phyloP scores from a whole-genome alignment of 2,888 invertebrate genomes.

The Torymus aiolomorphi region DNA sequence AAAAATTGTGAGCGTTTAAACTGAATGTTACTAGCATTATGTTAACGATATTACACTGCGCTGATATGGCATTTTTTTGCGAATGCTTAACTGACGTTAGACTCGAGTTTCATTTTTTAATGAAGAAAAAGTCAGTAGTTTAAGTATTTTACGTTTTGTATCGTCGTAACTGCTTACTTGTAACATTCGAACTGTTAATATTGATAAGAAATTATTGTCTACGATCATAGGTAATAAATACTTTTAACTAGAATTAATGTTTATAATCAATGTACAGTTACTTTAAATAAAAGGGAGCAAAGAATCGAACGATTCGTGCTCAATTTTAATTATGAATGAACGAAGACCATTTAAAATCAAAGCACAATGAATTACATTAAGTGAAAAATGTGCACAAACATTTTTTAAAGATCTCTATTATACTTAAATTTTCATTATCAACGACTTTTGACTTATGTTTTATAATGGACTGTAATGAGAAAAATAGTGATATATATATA shows the following conservation, averaged over 20 bases:
- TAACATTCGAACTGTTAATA: slow-evolving; percentile 40
- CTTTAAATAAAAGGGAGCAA: slow-evolving; percentile 22
- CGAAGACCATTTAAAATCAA: slow-evolving; percentile 9
- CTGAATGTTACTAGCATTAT: slow-evolving; percentile 16
- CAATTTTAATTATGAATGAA: slow-evolving; percentile 15
- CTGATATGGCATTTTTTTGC: slow-evolving; percentile 10
- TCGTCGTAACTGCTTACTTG: slow-evolving; percentile 35
- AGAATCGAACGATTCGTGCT: slow-evolving; percentile 7
- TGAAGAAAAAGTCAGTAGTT: slow-evolving; percentile 51
- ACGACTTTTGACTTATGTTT: slow-evolving; percentile 22
- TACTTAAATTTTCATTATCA: slow-evolving; percentile 33
- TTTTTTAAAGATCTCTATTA: slow-evolving; percentile 33
- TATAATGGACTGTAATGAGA: slow-evolving; percentile 6
- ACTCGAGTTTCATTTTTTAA: slow-evolving; percentile 42
- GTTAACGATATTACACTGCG: slow-evolving; percentile 1
- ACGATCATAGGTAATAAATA: slow-evolving; percentile 35
- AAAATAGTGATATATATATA: slow-evolving; percentile 11
- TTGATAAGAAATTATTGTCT: slow-evolving; percentile 25
- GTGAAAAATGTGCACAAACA: slow-evolving; percentile 24
- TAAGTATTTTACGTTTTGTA: slow-evolving; percentile 51
- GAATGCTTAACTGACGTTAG: slow-evolving; percentile 33
- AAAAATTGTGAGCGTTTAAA: neutral
- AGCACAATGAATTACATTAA: slow-evolving; percentile 25
- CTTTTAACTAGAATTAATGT: slow-evolving; percentile 24
- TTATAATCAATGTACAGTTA: slow-evolving; percentile 48